Evolutionary conservation across 2,113 vertebrate species (phyloP), one percentile per base, ranked within the genome.

Genomic region (Ranitomeya variabilis): DNA sequence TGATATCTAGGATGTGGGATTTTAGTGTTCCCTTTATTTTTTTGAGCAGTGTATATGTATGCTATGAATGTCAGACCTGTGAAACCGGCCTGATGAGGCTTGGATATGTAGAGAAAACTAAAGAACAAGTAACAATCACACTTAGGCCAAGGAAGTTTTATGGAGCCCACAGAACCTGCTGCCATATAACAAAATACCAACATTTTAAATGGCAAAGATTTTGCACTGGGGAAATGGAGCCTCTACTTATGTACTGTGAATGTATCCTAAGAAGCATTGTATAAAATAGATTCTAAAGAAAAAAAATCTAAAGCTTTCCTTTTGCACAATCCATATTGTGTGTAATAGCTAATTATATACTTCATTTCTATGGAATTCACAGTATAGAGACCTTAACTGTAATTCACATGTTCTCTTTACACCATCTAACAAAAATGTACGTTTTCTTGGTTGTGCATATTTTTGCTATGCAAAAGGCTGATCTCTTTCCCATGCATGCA

Each of bases 401-500:
- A 80, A 60, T 26, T 60, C 14, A 59, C 54, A 57, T 23, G 51
- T 60, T 80, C 60, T 80, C 54, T 60, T 80, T 23, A 55, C n/a
- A 85, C 52, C 21, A 60, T 23, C 2, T 6, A n/a, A 31, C 54
- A 76, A 55, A 19, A 60, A 74, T 69, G 37, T 54, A 51, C 57
- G 60, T 51, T 76, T 88, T 52, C 62, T 76, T 74, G 57, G 57
- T 51, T 37, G 45, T 78, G n/a, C 74, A 84, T 78, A 23, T 55
- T 83, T 84, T 52, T 84, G 71, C 16, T 77, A 19, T 77, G 81
- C 77, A 84, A 84, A 79, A 89, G 71, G 23, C 81, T 77, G 66
- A 84, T 78, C 73, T 74, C 15, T 83, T 88, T 88, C 54, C n/a
- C 51, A 81, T 78, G 45, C 62, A 57, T 84, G 81, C 69, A 84